Conservation (phyloP, 2,113 vertebrate genomes). For the Peromyscus leucopus region DNA sequence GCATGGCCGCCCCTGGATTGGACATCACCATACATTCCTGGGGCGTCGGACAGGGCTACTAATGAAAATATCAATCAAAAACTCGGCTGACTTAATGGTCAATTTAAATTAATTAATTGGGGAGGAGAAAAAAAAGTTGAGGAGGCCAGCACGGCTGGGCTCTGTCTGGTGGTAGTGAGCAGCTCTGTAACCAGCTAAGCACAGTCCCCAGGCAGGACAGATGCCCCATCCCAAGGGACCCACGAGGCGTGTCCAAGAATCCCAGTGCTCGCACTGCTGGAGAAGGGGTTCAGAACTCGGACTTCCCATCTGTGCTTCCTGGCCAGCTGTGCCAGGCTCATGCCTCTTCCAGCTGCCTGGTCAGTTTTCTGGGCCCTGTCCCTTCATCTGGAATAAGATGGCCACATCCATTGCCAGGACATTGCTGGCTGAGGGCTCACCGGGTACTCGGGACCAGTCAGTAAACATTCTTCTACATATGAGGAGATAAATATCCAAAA, state of each 20-base stretch:
- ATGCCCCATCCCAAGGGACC: not conserved
- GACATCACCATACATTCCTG: slow-evolving; percentile 94
- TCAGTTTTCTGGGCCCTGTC: not conserved
- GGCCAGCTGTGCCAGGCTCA: not conserved
- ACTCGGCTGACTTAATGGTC: slow-evolving; percentile 93
- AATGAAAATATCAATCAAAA: slow-evolving; percentile 97
- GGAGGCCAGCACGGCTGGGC: slow-evolving; percentile 85
- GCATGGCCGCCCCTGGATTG: slow-evolving; percentile 88
- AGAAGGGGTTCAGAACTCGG: not conserved
- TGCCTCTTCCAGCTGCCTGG: not conserved
- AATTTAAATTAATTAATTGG: slow-evolving; percentile 96
- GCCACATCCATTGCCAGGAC: fast-evolving
- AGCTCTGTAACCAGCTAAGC: not conserved
- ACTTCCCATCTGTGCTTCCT: not conserved
- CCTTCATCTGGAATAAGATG: not conserved
- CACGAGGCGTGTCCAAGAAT: fast-evolving
- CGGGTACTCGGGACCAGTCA: fast-evolving
- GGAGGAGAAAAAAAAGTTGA: slow-evolving; percentile 87
- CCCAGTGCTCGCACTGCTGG: fast-evolving
- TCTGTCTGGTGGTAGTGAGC: slow-evolving; percentile 71
- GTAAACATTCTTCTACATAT: fast-evolving
- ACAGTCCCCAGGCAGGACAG: not conserved
- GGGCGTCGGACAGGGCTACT: slow-evolving; percentile 93
- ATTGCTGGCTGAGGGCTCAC: fast-evolving
- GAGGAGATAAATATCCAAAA: not conserved